Evolutionary conservation across 2,113 vertebrate species (phyloP).

Genomic region (Empidonax alnorum): DNA sequence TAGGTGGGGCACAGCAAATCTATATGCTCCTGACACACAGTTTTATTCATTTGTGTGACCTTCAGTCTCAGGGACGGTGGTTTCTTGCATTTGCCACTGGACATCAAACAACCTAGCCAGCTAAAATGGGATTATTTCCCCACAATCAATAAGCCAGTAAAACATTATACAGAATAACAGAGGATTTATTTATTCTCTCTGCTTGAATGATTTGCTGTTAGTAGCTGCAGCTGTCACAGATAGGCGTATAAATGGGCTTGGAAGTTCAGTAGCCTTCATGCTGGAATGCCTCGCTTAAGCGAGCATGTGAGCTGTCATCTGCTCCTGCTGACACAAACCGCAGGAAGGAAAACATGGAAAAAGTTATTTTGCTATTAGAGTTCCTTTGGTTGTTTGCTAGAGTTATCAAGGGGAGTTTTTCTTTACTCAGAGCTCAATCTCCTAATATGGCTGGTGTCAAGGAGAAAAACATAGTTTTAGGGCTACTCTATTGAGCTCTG

Average conservation of each 20-base stretch:
- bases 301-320: neutral
- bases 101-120: neutral
- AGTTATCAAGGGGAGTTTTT: neutral
- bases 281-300: neutral
- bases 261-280: neutral
- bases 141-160: neutral
- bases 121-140: neutral
- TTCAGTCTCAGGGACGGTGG: neutral
- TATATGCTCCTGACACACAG: neutral
- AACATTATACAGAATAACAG: neutral
- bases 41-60: neutral
- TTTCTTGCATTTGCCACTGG: neutral
- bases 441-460: neutral
- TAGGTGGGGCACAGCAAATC: neutral
- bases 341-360: neutral
- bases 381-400: neutral
- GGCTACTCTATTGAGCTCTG: neutral
- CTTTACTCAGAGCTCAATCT: neutral
- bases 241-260: neutral
- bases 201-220: neutral
- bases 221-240: conserved; percentile 15
- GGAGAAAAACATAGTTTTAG: neutral
- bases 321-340: neutral
- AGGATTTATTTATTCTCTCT: conserved; percentile 13
- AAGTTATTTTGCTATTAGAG: neutral